A percentile compares a stretch with the other conserved stretches of the same genome.
phyloP scores from a whole-genome alignment of 2,797 vertebrate species.

The Rhinophrynus dorsalis region DNA sequence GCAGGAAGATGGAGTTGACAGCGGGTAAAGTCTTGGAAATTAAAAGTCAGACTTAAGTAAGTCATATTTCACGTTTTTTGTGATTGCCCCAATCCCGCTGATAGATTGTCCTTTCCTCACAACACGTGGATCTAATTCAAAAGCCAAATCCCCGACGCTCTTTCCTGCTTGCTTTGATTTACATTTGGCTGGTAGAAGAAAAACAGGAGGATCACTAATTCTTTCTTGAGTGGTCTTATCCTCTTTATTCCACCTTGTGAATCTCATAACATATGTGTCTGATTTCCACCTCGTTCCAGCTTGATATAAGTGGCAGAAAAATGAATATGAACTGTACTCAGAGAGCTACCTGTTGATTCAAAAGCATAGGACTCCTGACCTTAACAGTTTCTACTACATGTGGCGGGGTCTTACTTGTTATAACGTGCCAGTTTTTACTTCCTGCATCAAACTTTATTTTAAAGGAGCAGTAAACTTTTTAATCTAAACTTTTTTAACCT shows the following conservation, averaged over 20 bases:
- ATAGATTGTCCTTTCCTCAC: conserved; percentile 49
- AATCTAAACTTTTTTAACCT: too few relatives aligned
- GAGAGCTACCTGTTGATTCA: background rate
- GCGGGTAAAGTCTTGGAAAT: conserved; percentile 47
- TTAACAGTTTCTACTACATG: background rate
- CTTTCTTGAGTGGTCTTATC: conserved; percentile 49
- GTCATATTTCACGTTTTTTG: conserved; percentile 42
- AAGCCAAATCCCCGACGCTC: conserved; percentile 38
- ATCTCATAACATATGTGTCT: conserved; percentile 41
- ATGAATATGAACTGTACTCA: background rate
- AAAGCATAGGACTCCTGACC: conserved; percentile 5
- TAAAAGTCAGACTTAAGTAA: conserved; percentile 44
- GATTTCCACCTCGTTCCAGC: conserved; percentile 38
- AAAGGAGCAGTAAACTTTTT: too few relatives aligned
- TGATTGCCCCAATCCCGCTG: conserved; percentile 41
- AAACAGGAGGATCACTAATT: conserved; percentile 43
- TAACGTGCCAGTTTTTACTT: background rate
- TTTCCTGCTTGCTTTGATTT: conserved; percentile 44
- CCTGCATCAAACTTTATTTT: background rate
- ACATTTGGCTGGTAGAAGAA: conserved; percentile 28
- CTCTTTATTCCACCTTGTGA: conserved; percentile 43
- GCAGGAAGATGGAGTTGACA: conserved; percentile 36
- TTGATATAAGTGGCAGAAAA: conserved; percentile 16
- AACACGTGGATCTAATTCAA: conserved; percentile 49
- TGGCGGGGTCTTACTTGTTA: background rate